These are phyloP conservation scores for Aphelocoma coerulescens DNA, from an alignment of 2,113 vertebrate genomes.

Conservation along the genomic window DNA sequence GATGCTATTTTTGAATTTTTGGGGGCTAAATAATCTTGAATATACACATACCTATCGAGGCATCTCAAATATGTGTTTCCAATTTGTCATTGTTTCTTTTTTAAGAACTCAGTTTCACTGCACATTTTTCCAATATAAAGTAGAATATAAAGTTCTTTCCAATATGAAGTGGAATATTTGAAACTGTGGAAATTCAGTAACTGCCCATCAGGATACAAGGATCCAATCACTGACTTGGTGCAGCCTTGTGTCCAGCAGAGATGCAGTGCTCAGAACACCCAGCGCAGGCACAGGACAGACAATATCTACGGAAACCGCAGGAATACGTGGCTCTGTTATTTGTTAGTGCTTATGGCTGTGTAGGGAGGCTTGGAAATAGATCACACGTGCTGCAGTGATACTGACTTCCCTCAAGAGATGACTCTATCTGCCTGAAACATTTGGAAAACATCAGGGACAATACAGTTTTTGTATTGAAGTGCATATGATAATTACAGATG, in stretches of 20 bases:
- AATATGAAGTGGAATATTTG: neutral
- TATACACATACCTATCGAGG: neutral
- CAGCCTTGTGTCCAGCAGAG: neutral
- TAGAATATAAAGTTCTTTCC: neutral
- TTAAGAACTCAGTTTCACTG: neutral
- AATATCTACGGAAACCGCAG: neutral
- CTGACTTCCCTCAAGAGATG: neutral
- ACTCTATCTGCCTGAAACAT: neutral
- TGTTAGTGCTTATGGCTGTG: neutral
- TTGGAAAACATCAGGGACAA: neutral
- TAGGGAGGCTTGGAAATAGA: neutral
- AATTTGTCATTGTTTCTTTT: neutral
- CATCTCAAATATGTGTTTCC: fast-evolving
- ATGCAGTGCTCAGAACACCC: neutral
- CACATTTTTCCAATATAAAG: neutral
- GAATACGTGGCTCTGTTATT: neutral
- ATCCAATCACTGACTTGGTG: neutral
- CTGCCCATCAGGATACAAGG: neutral
- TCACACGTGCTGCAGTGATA: neutral
- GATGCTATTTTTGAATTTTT: neutral
- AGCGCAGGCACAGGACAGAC: neutral
- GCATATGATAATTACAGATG: neutral
- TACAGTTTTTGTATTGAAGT: neutral
- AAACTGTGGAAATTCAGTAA: neutral
- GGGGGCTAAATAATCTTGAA: neutral